Percentiles rank a stretch among this genome's conserved stretches.
These are phyloP conservation scores for Galleria mellonella DNA, from an alignment of 1,140 invertebrate species.

Conservation along the genomic window DNA sequence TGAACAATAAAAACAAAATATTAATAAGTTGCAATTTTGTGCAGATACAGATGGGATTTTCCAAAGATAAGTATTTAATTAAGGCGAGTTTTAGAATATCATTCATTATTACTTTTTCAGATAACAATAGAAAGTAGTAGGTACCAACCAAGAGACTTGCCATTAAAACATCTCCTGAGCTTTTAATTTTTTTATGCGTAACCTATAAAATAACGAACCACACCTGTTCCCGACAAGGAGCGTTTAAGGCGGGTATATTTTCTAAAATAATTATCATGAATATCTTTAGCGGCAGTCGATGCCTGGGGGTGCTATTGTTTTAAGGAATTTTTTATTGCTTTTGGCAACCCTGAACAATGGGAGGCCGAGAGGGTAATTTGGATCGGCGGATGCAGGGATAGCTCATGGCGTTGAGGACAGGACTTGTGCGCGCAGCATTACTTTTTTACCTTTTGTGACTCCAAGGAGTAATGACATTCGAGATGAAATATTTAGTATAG, in stretches of 20 bases:
- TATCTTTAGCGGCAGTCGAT: constrained; percentile 44
- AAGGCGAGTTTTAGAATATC: too few relatives aligned
- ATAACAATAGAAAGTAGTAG: too few relatives aligned
- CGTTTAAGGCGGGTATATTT: constrained; percentile 47
- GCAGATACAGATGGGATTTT: too few relatives aligned
- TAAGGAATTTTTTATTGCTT: constrained; percentile 67
- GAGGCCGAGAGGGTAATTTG: constrained; percentile 37
- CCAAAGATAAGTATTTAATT: too few relatives aligned
- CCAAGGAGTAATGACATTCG: too few relatives aligned
- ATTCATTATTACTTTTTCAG: too few relatives aligned
- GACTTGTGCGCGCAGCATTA: constrained; percentile 14
- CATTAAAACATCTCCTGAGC: too few relatives aligned
- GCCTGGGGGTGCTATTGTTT: constrained; percentile 68
- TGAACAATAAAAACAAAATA: too few relatives aligned
- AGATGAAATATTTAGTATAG: too few relatives aligned
- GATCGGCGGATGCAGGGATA: constrained; percentile 23
- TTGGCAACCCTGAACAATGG: constrained; percentile 62
- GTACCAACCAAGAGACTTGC: too few relatives aligned
- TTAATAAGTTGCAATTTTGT: too few relatives aligned
- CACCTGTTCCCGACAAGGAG: constrained; percentile 54
- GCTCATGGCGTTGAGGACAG: constrained; percentile 24
- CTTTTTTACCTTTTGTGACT: constrained; percentile 15
- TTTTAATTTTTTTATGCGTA: too few relatives aligned
- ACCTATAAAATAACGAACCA: constrained; percentile 14
- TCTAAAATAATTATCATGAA: constrained; percentile 64